Evolutionary conservation across 2,888 invertebrate genomes (phyloP).

Genomic region (Seira musarum): DNA sequence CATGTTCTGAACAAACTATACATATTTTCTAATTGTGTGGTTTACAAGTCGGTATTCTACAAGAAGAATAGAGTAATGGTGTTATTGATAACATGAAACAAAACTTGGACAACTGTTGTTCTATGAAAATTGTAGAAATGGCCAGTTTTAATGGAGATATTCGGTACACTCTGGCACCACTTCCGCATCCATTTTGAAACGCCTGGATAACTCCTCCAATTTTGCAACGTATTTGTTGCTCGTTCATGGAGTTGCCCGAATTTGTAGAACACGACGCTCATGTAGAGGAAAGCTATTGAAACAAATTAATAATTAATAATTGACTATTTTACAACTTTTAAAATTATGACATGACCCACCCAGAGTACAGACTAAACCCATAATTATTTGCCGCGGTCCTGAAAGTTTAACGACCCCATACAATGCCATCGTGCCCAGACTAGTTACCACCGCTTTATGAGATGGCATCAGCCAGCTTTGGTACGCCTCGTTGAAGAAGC

Average conservation of each 20-base stretch:
- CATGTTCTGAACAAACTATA: too few relatives aligned
- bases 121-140: constrained; percentile 29
- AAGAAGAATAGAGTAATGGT: constrained; percentile 39
- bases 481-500: constrained; percentile 22
- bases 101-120: constrained; percentile 37
- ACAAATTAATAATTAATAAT: too few relatives aligned
- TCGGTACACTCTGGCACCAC: constrained; percentile 26
- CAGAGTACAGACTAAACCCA: constrained; percentile 37
- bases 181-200: constrained; percentile 25
- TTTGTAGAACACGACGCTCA: constrained; percentile 36
- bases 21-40: too few relatives aligned
- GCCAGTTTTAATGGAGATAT: constrained; percentile 18
- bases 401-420: constrained; percentile 40
- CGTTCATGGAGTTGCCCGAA: constrained; percentile 38
- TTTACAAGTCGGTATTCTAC: too few relatives aligned
- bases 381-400: constrained; percentile 27
- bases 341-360: too few relatives aligned
- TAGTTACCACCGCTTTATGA: constrained; percentile 22
- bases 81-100: constrained; percentile 39
- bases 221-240: background rate
- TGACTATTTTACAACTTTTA: too few relatives aligned
- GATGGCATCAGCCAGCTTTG: constrained; percentile 40
- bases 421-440: constrained; percentile 10
- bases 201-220: constrained; percentile 25
- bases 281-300: constrained; percentile 26